A percentile compares a stretch with the other conserved stretches of the same genome.
phyloP scores from a whole-genome alignment of 2,888 invertebrate genomes.

The Mesorhabditis spiculigera region DNA sequence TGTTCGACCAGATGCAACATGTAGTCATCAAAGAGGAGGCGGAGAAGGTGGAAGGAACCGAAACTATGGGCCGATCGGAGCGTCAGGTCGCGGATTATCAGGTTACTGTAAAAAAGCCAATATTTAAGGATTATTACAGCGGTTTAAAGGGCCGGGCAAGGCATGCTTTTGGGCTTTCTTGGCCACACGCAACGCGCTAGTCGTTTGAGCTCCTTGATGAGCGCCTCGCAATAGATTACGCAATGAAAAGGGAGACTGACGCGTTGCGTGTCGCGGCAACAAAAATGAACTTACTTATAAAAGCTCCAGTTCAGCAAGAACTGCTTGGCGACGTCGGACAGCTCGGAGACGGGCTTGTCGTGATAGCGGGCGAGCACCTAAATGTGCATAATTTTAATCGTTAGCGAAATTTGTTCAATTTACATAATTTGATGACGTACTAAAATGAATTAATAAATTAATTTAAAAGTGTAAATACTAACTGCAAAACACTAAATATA shows the following conservation, averaged over 20 bases:
- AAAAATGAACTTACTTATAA: constrained; percentile 69
- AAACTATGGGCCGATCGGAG: constrained; percentile 93
- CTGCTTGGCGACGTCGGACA: constrained; percentile 80
- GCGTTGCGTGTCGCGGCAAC: too few species aligned
- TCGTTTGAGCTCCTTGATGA: neutral
- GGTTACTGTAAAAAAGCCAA: constrained; percentile 71
- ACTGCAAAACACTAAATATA: neutral
- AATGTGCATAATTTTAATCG: neutral
- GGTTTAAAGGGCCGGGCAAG: neutral
- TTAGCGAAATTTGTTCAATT: too few species aligned
- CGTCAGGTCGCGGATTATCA: constrained; percentile 94
- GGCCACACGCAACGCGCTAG: neutral
- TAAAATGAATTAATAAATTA: neutral
- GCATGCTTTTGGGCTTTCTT: too few species aligned
- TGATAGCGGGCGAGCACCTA: constrained; percentile 80
- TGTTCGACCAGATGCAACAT: constrained; percentile 93
- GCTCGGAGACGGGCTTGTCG: constrained; percentile 65
- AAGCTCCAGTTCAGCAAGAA: constrained; percentile 98
- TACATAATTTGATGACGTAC: constrained; percentile 1
- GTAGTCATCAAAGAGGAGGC: constrained; percentile 95
- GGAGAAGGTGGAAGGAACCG: constrained; percentile 95
- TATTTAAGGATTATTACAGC: too few species aligned
- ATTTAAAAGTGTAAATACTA: neutral
- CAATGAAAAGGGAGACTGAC: neutral
- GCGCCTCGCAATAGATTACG: neutral